Evolutionary conservation across 1,140 invertebrate species (phyloP), one percentile per base, ranked within the genome.

Genomic region (Drosophila micromelanica): DNA sequence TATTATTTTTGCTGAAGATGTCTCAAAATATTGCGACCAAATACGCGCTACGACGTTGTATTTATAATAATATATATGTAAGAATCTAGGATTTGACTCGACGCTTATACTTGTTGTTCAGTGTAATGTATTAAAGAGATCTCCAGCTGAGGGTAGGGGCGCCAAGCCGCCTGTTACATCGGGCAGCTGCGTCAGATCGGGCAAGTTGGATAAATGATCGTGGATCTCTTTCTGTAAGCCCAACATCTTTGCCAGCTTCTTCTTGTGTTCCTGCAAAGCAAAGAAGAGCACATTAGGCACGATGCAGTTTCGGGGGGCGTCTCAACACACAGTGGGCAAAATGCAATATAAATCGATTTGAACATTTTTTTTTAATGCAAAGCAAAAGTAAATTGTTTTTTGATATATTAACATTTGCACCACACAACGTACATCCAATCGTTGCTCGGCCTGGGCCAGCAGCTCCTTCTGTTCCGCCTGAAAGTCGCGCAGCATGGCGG

Each of bases 91-190:
- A 46, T 23, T 38, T 60, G 15, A 57, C 32, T 48, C 38, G 11
- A 4, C 55, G 40, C 37, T 20, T 20, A 7, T 59, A 42, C 20
- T 30, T 7, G 32, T 9, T 35, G 6, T 8, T 7, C 57, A 87
- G 55, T 87, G 84, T 42, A 90, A 93, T 92, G 80, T 91, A 74
- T 94, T 97, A 92, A 99, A 99, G 5, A 99, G 94, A 93, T 99
- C 97, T 1, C 98, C 97, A 45, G 98, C 98, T 7, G 97, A 98
- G 15, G 98, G 98, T 68, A 99, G 93, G 1, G 98, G 98, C 9
- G 97, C 96, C 12, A 98, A 92, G 2, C 97, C 97, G 40, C 96
- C 97, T 2, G 96, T 98, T 0, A 98, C 96, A 84, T 97, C 96
- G 0, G 98, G 97, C 68, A 99, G 92, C 77, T 97, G 95, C 1